phyloP scores from a whole-genome alignment of 2,797 vertebrate genomes.

The Alcedo quadribrachys region DNA sequence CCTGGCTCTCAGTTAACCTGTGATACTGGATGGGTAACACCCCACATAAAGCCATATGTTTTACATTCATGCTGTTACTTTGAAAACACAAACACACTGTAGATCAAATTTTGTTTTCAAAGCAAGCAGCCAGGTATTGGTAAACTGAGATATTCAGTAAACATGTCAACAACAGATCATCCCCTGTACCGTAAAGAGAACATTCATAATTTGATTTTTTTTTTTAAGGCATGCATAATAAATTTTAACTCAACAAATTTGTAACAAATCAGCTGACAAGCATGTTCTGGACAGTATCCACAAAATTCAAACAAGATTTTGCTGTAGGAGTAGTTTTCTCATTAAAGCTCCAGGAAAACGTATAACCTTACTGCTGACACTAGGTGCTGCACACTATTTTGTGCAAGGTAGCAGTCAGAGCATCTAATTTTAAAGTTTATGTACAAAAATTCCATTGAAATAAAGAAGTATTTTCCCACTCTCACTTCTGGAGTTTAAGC shows the following conservation, averaged over 20 bases:
- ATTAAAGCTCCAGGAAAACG: not conserved
- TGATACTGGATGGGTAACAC: not conserved
- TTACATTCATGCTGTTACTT: not conserved
- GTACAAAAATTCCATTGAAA: not conserved
- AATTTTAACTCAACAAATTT: not conserved
- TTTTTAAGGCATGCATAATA: not conserved
- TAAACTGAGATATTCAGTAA: not conserved
- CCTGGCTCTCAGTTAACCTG: not conserved
- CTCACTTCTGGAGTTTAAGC: not conserved
- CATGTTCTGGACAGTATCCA: not conserved
- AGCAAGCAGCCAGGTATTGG: not conserved
- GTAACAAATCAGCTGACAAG: not conserved
- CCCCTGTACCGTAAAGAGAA: not conserved
- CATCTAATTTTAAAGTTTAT: not conserved
- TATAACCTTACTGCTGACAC: not conserved
- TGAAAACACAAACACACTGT: not conserved
- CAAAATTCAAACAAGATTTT: not conserved
- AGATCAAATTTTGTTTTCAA: not conserved
- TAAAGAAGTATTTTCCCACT: not conserved
- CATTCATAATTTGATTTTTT: not conserved
- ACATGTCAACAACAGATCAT: not conserved
- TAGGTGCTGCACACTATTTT: not conserved
- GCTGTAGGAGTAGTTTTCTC: not conserved
- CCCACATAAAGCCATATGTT: not conserved
- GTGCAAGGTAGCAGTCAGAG: not conserved